A percentile compares a stretch with the other conserved stretches of the same genome.
phyloP scores from a whole-genome alignment of 2,113 vertebrate genomes.

The Oryzias melastigma region DNA sequence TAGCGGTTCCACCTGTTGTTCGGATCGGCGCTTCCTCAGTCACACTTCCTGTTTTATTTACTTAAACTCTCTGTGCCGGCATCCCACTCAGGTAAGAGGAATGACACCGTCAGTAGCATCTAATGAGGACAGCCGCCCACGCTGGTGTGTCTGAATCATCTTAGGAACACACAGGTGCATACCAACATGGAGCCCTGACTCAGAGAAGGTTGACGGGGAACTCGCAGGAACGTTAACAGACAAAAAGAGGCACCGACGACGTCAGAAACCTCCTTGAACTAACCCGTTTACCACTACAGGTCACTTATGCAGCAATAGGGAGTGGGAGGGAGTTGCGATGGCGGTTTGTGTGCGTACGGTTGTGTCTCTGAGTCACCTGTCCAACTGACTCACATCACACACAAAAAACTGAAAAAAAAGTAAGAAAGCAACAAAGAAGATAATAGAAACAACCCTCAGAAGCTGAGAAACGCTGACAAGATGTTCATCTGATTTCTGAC shows the following conservation, averaged over 20 bases:
- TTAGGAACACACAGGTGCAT: conserved; percentile 60
- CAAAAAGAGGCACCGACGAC: conserved; percentile 9
- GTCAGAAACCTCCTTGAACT: conserved; percentile 13
- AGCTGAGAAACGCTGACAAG: background rate
- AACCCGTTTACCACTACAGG: conserved; percentile 21
- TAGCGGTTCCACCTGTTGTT: conserved; percentile 59
- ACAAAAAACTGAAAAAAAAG: conserved; percentile 1
- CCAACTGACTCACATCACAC: conserved; percentile 36
- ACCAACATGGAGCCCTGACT: conserved; percentile 33
- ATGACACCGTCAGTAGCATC: conserved; percentile 30
- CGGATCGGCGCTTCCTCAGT: conserved; percentile 10
- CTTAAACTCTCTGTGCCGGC: conserved; percentile 4
- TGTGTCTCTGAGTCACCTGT: conserved; percentile 52
- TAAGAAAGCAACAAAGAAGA: conserved; percentile 8
- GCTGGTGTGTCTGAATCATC: conserved; percentile 72
- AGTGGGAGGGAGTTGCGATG: conserved; percentile 25
- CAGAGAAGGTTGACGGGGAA: conserved; percentile 22
- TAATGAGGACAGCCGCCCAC: conserved; percentile 51
- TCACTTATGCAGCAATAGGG: conserved; percentile 39
- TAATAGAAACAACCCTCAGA: background rate
- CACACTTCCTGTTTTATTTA: conserved; percentile 60
- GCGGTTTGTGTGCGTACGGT: conserved; percentile 18
- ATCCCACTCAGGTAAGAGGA: conserved; percentile 35
- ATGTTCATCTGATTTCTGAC: conserved; percentile 14
- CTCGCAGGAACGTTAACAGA: conserved; percentile 10